Evolutionary conservation across 2,797 vertebrate species (phyloP).

Genomic region (Halcyon leucocephala): DNA sequence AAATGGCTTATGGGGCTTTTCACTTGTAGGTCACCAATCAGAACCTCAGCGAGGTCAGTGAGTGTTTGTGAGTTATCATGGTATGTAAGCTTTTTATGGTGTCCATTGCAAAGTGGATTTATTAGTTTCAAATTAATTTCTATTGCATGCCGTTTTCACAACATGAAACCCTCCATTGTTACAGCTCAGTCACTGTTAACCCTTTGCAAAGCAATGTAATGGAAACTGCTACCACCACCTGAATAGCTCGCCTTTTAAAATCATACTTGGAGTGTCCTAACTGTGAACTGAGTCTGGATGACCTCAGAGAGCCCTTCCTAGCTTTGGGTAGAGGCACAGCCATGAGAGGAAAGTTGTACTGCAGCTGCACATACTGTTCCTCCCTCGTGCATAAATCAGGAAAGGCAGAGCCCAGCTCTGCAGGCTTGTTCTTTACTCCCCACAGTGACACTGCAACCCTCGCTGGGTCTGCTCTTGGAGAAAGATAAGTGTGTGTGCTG

Average conservation of each 20-base stretch:
- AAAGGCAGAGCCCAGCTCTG: constrained; percentile 1
- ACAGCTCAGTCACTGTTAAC: not conserved
- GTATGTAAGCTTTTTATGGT: not conserved
- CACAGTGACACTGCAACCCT: not conserved
- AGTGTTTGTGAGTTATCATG: not conserved
- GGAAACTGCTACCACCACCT: not conserved
- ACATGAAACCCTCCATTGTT: not conserved
- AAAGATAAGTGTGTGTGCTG: constrained; percentile 2
- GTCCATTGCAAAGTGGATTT: constrained; percentile 1
- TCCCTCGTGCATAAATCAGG: not conserved
- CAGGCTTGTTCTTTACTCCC: not conserved
- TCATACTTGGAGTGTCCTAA: not conserved
- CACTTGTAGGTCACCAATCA: constrained; percentile 38
- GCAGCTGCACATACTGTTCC: constrained; percentile 40
- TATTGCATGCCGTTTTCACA: not conserved
- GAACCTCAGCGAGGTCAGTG: not conserved
- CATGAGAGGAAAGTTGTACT: not conserved
- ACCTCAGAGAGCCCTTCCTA: constrained; percentile 8
- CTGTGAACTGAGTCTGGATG: constrained; percentile 5
- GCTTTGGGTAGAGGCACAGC: not conserved
- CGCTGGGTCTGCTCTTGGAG: not conserved
- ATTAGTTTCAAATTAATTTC: constrained; percentile 16
- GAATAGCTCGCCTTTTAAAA: not conserved
- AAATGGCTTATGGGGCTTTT: constrained; percentile 34
- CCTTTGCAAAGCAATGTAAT: not conserved